Base-by-base conservation (phyloP, 1,140 invertebrate species). In the Cotesia vestalis region DNA sequence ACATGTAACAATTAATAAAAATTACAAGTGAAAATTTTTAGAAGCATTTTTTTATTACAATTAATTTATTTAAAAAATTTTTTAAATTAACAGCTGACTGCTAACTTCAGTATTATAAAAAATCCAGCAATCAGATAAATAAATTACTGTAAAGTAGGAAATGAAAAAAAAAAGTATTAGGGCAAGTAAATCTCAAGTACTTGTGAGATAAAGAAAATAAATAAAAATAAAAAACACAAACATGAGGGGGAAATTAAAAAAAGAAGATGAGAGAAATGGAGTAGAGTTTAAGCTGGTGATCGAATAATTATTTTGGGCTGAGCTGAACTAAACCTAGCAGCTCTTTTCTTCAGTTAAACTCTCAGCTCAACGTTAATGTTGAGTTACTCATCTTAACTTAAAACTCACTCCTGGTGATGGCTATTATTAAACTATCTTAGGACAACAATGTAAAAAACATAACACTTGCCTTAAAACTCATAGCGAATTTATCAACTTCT, bases 241-340 rank as follows among this genome's bases (percentile, higher is more conserved):
- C 4, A 53, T 8, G 17, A 66, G 38, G 46, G 62, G n/a, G 46
- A 61, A 53, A 66, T 35, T 17, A 55, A 64, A 69, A 70, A 76
- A 76, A 70, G 63, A 73, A 34, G n/a, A 71, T 59, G 76, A 73
- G 63, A 27, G 27, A 27, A 27, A 27, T 27, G 27, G 27, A 27
- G 53, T 63, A 53, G 69, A 66, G 64, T 60, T 53, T 76, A 63
- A 72, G 78, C 72, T 77, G 80, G 78, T 83, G 82, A 83, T 81
- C 78, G 80, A 82, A 83, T 84, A 80, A 83, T 84, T 84, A 84
- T 84, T 84, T 83, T 82, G 75, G 81, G 81, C 82, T 77, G 80
- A 80, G 78, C 79, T 84, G 78, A 79, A 78, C 77, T 75, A 72
- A 77, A 78, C 76, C 76, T 76, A 73, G 76, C 74, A 75, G 53